These are phyloP conservation scores for Cyclina sinensis DNA, from an alignment of 1,140 invertebrate species.

Conservation along the genomic window DNA sequence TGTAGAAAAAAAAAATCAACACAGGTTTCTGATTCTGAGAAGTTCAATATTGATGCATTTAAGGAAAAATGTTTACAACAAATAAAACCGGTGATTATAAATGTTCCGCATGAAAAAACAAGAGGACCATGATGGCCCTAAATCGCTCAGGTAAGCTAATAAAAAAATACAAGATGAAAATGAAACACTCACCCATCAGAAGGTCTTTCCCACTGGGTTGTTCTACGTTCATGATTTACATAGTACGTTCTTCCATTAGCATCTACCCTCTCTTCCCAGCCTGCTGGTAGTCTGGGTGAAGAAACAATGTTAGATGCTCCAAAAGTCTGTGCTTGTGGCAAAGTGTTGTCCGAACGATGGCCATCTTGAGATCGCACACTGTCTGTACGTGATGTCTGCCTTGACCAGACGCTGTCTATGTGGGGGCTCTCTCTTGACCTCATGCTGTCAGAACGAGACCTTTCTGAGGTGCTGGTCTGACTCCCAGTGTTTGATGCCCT, in stretches of 20 bases:
- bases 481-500: conserved; percentile 6
- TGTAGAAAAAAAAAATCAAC: no score
- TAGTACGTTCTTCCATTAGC: conserved; percentile 99
- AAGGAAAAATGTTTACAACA: no score
- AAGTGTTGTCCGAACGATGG: not conserved
- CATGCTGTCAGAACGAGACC: not conserved
- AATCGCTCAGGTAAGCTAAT: no score
- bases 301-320: not conserved
- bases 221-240: conserved; percentile 97
- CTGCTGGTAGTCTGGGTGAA: conserved; percentile 88
- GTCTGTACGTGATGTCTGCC: not conserved
- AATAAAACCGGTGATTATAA: no score
- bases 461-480: conserved; percentile 1
- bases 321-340: not conserved
- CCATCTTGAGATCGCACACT: not conserved
- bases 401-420: no score
- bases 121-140: no score
- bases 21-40: no score
- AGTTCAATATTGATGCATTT: no score
- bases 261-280: conserved; percentile 99
- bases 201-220: conserved; percentile 98
- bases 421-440: not conserved
- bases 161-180: no score
- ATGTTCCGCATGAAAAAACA: no score
- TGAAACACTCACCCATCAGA: conserved; percentile 40